Evolutionary conservation across 2,797 vertebrate species (phyloP).

Genomic region (Anableps anableps): DNA sequence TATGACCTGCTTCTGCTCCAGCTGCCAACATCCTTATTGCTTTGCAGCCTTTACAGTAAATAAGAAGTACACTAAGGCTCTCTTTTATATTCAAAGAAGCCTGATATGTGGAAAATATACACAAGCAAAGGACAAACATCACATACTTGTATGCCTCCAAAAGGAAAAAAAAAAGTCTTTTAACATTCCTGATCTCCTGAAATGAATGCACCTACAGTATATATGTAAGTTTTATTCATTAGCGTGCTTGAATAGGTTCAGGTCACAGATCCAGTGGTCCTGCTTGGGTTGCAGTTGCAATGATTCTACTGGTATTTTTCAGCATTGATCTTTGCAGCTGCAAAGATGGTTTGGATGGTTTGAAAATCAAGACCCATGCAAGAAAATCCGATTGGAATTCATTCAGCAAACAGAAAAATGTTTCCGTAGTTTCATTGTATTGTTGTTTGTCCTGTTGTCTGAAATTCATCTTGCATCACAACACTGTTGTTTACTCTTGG

Average conservation of each 20-base stretch:
- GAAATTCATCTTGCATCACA: too few relatives aligned
- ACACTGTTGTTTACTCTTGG: too few relatives aligned
- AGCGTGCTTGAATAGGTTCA: not conserved
- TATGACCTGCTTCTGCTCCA: not conserved
- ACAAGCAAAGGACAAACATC: slow-evolving; percentile 3
- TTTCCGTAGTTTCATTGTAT: not conserved
- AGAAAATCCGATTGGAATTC: not conserved
- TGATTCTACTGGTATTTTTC: not conserved
- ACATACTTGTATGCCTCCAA: not conserved
- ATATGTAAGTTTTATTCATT: not conserved
- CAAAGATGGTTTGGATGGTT: not conserved
- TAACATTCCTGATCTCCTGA: not conserved
- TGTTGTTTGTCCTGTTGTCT: too few relatives aligned
- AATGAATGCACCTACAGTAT: not conserved
- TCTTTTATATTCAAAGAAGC: not conserved
- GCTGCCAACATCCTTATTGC: not conserved
- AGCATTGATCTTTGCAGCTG: not conserved
- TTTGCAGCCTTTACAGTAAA: not conserved
- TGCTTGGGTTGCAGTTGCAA: not conserved
- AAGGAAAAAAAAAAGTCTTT: not conserved
- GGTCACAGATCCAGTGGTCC: not conserved
- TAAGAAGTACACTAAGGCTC: not conserved
- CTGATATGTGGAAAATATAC: not conserved
- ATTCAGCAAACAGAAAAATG: not conserved
- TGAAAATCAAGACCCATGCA: not conserved